Evolutionary conservation across 2,113 vertebrate genomes (phyloP).

Genomic region (Pheucticus melanocephalus): DNA sequence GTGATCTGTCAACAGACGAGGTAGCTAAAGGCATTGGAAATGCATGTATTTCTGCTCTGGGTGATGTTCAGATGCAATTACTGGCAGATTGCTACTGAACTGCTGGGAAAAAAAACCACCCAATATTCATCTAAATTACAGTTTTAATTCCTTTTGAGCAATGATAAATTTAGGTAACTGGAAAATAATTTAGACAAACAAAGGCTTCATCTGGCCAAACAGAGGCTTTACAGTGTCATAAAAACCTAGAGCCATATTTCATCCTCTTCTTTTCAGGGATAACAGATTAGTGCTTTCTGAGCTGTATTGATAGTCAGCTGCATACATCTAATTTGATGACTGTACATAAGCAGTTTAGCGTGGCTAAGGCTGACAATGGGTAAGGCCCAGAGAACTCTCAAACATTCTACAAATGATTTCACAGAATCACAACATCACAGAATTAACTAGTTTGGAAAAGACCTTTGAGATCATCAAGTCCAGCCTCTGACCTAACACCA

Average conservation of each 20-base stretch:
- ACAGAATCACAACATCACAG: background rate
- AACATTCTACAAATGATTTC: background rate
- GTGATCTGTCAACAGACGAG: background rate
- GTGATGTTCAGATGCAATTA: background rate
- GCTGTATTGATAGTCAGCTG: background rate
- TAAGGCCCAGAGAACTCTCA: background rate
- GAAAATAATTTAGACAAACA: background rate
- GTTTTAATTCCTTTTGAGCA: background rate
- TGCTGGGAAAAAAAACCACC: background rate
- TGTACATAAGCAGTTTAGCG: background rate
- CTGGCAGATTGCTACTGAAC: background rate
- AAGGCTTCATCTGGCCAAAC: background rate
- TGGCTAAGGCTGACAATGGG: background rate
- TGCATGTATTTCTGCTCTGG: background rate
- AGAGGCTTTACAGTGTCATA: background rate
- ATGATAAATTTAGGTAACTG: background rate
- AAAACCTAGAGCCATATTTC: background rate
- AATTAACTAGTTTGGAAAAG: background rate
- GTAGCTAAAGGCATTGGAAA: background rate
- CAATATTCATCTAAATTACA: background rate
- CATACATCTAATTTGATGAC: background rate
- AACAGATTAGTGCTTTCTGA: background rate
- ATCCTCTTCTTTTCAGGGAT: background rate
- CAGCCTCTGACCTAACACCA: background rate
- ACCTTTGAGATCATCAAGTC: background rate